These are phyloP conservation scores for Psittacula derbiana DNA, from an alignment of 2,797 vertebrate genomes.

Conservation along the genomic window DNA sequence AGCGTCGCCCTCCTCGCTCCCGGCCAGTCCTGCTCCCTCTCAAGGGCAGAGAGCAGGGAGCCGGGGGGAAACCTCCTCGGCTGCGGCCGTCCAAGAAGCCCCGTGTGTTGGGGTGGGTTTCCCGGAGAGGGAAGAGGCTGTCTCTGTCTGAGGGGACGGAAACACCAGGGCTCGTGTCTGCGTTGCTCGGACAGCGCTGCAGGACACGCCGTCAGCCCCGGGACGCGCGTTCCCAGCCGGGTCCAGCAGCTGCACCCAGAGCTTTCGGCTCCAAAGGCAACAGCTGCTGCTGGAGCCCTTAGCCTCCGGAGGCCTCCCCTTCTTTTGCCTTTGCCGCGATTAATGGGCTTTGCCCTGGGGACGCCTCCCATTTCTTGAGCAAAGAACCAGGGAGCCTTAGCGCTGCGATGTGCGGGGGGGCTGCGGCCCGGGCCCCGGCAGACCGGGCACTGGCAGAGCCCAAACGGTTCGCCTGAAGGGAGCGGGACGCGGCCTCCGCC, in stretches of 20 bases:
- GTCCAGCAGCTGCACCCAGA: background rate
- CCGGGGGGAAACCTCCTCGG: background rate
- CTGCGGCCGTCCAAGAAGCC: background rate
- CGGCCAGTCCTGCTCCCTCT: fast-evolving
- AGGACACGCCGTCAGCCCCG: background rate
- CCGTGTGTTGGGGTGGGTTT: background rate
- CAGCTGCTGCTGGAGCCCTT: background rate
- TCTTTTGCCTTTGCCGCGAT: too few species aligned
- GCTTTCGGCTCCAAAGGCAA: background rate
- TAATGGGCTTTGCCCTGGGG: background rate
- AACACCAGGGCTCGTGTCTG: fast-evolving
- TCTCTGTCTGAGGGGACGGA: fast-evolving
- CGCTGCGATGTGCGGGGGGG: fast-evolving
- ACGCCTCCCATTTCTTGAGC: fast-evolving
- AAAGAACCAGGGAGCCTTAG: background rate
- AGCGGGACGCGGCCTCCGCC: too few species aligned
- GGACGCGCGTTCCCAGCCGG: background rate
- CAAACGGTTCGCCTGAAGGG: fast-evolving
- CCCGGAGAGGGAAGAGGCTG: background rate
- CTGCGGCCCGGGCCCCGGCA: background rate
- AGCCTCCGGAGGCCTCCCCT: background rate
- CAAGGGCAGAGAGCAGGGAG: fast-evolving
- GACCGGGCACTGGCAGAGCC: background rate
- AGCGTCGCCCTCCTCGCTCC: background rate
- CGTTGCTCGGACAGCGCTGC: background rate